Percentiles rank a stretch among this genome's conserved stretches.
Evolutionary conservation across 2,888 invertebrate genomes (phyloP).

Genomic region (Gisinianus flammeolus): DNA sequence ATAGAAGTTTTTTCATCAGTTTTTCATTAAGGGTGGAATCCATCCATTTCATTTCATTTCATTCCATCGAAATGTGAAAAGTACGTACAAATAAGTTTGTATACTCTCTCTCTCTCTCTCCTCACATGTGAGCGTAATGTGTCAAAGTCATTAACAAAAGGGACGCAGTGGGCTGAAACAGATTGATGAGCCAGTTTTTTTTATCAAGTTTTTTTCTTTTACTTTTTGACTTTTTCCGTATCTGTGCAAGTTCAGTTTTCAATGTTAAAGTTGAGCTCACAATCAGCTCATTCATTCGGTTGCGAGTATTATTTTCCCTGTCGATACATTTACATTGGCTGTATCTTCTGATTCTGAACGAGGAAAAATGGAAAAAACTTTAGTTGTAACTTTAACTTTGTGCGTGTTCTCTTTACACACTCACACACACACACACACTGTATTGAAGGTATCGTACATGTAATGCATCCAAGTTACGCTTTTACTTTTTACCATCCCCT

Average conservation of each 20-base stretch:
- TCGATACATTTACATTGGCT: background rate
- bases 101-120: background rate
- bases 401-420: no score
- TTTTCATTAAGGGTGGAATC: no score
- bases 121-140: constrained; percentile 3
- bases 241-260: no score
- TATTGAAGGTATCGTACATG: no score
- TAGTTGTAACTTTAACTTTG: no score
- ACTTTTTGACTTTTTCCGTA: no score
- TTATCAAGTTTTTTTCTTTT: background rate
- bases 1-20: no score
- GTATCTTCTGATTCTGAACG: background rate
- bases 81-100: no score
- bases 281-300: background rate
- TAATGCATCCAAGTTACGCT: background rate
- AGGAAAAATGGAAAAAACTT: no score
- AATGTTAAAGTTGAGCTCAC: no score
- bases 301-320: background rate
- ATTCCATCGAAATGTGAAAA: no score
- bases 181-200: constrained; percentile 32
- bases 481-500: background rate
- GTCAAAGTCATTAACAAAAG: constrained; percentile 37
- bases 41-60: background rate
- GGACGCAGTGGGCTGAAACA: constrained; percentile 31
- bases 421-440: no score